Evolutionary conservation across 2,888 invertebrate genomes (phyloP).

Genomic region (Hyposoter dolosus): DNA sequence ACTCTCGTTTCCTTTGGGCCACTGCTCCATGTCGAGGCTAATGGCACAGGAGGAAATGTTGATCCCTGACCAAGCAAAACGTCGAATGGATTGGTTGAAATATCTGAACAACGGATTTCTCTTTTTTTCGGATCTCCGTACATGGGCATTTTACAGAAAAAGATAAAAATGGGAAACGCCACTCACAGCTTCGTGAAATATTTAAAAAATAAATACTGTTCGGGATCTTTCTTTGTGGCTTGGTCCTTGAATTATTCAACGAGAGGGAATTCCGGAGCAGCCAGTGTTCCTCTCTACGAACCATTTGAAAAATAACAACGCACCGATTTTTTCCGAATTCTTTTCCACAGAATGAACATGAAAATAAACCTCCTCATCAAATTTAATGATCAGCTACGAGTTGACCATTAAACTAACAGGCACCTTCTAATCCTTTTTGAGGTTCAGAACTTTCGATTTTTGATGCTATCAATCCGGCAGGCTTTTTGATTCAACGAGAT

Average conservation of each 20-base stretch:
- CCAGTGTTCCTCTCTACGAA: not conserved
- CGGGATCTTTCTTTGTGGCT: not conserved
- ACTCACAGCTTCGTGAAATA: not conserved
- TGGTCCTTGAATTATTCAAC: not conserved
- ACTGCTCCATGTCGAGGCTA: conserved; percentile 20
- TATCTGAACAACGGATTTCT: conserved; percentile 13
- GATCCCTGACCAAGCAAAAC: conserved; percentile 46
- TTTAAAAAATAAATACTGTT: not conserved
- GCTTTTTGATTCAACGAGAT: not conserved
- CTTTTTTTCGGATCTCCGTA: not conserved
- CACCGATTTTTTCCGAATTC: not conserved
- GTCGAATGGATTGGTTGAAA: conserved; percentile 20
- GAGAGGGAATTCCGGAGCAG: not conserved
- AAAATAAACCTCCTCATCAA: not conserved
- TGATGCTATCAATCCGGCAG: not conserved
- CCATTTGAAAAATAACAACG: not conserved
- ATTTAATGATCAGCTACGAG: not conserved
- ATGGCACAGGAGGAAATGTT: conserved; percentile 60
- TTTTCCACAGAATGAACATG: not conserved
- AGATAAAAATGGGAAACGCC: not conserved
- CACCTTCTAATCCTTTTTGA: not conserved
- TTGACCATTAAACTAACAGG: not conserved
- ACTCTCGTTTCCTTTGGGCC: not conserved
- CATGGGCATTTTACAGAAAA: conserved; percentile 19
- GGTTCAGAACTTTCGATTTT: not conserved